Evolutionary conservation across 2,797 vertebrate species (phyloP).

Genomic region (Crenuchus spilurus): DNA sequence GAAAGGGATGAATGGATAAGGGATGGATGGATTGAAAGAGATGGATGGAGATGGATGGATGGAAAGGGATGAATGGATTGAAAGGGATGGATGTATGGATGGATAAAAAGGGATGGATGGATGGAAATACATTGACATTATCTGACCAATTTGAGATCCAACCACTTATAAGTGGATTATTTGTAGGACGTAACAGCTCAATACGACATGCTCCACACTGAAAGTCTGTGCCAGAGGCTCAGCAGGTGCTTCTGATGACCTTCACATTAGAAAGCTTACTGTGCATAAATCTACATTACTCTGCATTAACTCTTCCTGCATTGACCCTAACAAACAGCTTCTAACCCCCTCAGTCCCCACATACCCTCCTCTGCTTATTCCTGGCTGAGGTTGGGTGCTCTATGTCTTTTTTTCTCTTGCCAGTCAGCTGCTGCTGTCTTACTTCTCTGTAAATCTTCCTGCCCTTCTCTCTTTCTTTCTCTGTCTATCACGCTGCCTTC

Average conservation of each 20-base stretch:
- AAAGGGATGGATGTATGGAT: no score
- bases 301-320: slow-evolving; percentile 60
- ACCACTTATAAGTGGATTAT: no score
- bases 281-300: slow-evolving; percentile 9
- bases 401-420: slow-evolving; percentile 61
- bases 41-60: no score
- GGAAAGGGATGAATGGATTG: no score
- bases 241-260: background rate
- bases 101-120: no score
- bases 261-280: slow-evolving; percentile 9
- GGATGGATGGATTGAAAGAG: no score
- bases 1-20: no score
- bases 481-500: slow-evolving; percentile 48
- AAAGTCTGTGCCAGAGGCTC: background rate
- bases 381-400: slow-evolving; percentile 71
- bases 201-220: no score
- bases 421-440: slow-evolving; percentile 64
- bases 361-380: slow-evolving; percentile 23
- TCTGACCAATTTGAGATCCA: no score
- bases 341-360: slow-evolving; percentile 15
- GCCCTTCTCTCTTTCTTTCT: slow-evolving; percentile 53
- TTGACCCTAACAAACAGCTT: slow-evolving; percentile 54
- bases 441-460: slow-evolving; percentile 65
- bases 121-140: no score
- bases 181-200: no score